phyloP scores from a whole-genome alignment of 2,888 invertebrate species.

The Synanthedon formicaeformis region DNA sequence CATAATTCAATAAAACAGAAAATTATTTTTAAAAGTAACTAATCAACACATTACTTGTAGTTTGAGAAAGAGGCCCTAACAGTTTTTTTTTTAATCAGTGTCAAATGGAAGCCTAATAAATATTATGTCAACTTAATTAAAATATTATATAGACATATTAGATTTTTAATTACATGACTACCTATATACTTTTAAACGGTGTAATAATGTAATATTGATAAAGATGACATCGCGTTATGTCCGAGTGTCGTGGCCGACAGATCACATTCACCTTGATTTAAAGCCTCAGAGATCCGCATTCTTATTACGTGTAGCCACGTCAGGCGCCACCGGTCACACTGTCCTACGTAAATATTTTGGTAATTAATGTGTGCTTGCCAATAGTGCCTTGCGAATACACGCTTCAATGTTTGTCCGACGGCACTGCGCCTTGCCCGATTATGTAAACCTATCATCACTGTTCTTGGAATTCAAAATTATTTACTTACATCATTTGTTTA shows the following conservation, averaged over 20 bases:
- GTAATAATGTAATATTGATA: slow-evolving; percentile 7
- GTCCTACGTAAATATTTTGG: slow-evolving; percentile 58
- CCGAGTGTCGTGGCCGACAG: slow-evolving; percentile 31
- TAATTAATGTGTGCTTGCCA: slow-evolving; percentile 52
- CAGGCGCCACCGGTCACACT: slow-evolving; percentile 36
- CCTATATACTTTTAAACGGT: background rate
- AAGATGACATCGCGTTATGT: slow-evolving; percentile 22
- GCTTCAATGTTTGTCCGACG: background rate
- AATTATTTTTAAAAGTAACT: too few relatives aligned
- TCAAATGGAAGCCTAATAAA: too few relatives aligned
- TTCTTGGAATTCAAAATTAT: too few relatives aligned
- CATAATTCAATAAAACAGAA: too few relatives aligned
- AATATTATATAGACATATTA: background rate
- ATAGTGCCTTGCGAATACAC: slow-evolving; percentile 14
- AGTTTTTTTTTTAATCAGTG: background rate
- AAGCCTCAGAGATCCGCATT: slow-evolving; percentile 64
- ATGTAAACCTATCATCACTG: background rate
- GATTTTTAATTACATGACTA: background rate
- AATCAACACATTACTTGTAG: too few relatives aligned
- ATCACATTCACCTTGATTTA: slow-evolving; percentile 60
- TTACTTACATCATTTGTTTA: too few relatives aligned
- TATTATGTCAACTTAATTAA: too few relatives aligned
- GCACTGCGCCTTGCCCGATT: background rate
- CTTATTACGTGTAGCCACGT: slow-evolving; percentile 46
- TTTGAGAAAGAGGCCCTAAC: too few relatives aligned